These are phyloP conservation scores for Drosophila burlai DNA, from an alignment of 1,140 invertebrate species.

Conservation along the genomic window DNA sequence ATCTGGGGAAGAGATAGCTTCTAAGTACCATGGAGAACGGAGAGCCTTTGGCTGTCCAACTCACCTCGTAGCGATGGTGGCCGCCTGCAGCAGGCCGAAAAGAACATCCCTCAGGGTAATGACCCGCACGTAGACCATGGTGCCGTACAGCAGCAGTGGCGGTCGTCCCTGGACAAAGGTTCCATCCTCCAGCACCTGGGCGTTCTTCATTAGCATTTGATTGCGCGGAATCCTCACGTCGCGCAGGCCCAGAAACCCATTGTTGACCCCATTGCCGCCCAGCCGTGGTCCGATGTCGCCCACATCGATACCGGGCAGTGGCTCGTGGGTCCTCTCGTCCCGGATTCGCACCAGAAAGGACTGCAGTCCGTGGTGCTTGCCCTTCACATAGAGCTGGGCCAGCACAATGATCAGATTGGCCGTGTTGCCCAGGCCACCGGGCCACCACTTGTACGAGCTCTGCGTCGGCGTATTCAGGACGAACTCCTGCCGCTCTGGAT, in stretches of 20 bases:
- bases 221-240: constrained; percentile 94
- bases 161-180: constrained; percentile 93
- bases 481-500: constrained; percentile 93
- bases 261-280: constrained; percentile 95
- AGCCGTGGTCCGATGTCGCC: constrained; percentile 97
- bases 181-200: constrained; percentile 93
- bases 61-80: constrained; percentile 91
- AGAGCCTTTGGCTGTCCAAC: background rate
- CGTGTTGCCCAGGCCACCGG: constrained; percentile 96
- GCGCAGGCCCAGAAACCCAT: constrained; percentile 95
- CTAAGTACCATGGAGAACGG: background rate
- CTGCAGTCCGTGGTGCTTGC: constrained; percentile 94
- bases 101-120: constrained; percentile 91
- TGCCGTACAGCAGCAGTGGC: constrained; percentile 95
- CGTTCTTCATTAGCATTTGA: constrained; percentile 97
- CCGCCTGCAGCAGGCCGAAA: constrained; percentile 91
- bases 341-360: constrained; percentile 96
- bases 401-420: constrained; percentile 95
- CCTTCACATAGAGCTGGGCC: constrained; percentile 94
- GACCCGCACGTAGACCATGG: constrained; percentile 97
- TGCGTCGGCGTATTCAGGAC: constrained; percentile 94
- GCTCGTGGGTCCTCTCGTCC: constrained; percentile 94
- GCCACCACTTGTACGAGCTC: constrained; percentile 92
- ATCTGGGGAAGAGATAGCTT: constrained; percentile 86
- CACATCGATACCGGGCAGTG: constrained; percentile 94